These are phyloP conservation scores for Cheirogaleus medius DNA, from an alignment of 2,113 vertebrate genomes.

Conservation along the genomic window DNA sequence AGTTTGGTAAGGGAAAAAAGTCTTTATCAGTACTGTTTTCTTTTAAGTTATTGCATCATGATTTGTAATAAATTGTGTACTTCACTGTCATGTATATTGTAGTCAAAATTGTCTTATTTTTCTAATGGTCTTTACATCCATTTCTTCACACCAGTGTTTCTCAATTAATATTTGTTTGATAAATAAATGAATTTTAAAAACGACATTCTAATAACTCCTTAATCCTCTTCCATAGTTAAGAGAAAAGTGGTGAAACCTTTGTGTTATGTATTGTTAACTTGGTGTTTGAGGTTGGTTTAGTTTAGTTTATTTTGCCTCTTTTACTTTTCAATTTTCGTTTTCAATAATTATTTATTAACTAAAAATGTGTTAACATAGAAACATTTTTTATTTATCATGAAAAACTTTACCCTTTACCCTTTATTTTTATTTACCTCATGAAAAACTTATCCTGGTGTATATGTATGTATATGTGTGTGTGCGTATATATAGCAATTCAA, in stretches of 20 bases:
- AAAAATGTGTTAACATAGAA: not conserved
- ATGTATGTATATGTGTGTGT: too few species aligned
- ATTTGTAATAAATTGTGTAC: not conserved
- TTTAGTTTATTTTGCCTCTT: not conserved
- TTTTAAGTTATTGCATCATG: not conserved
- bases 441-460: not conserved
- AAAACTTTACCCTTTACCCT: too few species aligned
- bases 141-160: rapidly evolving
- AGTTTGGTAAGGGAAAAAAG: not conserved
- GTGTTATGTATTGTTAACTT: not conserved
- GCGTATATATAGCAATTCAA: not conserved
- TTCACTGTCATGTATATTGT: not conserved
- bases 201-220: not conserved
- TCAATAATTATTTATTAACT: not conserved
- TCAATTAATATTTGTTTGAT: not conserved
- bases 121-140: not conserved
- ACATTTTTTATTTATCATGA: not conserved
- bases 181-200: not conserved
- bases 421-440: not conserved
- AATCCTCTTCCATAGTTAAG: not conserved
- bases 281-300: not conserved
- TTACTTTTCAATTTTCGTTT: not conserved
- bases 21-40: not conserved
- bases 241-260: not conserved
- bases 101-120: not conserved